Base-by-base conservation (phyloP, 2,888 invertebrate species). In the Parasteatoda lunata region DNA sequence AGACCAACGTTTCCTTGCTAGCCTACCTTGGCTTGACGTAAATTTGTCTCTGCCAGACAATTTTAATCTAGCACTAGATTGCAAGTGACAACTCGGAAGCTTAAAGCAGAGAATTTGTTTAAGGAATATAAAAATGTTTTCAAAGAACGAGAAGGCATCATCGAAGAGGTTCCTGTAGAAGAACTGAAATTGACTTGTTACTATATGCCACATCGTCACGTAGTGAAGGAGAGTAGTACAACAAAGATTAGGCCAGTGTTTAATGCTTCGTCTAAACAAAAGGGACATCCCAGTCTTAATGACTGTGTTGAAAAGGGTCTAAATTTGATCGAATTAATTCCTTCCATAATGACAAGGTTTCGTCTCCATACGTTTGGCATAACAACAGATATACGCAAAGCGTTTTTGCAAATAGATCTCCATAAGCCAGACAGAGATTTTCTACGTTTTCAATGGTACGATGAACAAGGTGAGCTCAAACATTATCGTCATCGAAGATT, bases 41-140 rank as follows among this genome's bases (percentile, higher is more conserved):
- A 59, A 79, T 64, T 72, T 79, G n/a, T 5, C 71, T 9, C 72
- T 71, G 30, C 71, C n/a, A 48, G 54, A 73, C 48, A 81, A 71
- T n/a, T 72, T 80, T 49, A 15, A 79, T 51, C 59, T 72, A 7
- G 8, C 71, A 64, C 65, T 80, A 9, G 72, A 13, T 49, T 71
- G 30, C 69, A 69, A 52, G 45, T 68, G 69, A 69, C 77, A 3
- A 11, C 30, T 66, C 66, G 30, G 45, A 77, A 77, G 59, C 59
- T 78, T 9, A 78, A 70, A 59, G 11, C 5, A 13, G 66, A 68
- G 30, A 66, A 66, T 5, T 9, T 49, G 5, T 64, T 64, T 47
- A 9, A 65, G 15, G 15, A 5, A 6, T 77, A 66, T 65, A 15
- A 51, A 66, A 13, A 9, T n/a, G n/a, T 77, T 13, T 77, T 77